phyloP scores from a whole-genome alignment of 2,888 invertebrate genomes.

The Priapulus caudatus region DNA sequence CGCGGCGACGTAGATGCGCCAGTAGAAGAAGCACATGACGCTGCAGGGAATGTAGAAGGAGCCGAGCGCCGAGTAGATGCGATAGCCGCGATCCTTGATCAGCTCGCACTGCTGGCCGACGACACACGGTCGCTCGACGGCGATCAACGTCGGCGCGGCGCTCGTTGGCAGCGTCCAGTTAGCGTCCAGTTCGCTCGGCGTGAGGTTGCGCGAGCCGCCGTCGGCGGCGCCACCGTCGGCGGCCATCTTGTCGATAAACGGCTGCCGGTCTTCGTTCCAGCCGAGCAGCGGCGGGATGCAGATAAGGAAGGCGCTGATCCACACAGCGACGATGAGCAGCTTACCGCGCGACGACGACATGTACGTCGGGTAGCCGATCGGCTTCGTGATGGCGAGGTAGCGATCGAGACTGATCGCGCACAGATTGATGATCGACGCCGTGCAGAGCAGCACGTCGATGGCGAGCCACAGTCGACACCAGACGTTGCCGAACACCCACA shows the following conservation, averaged over 20 bases:
- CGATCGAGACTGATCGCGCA: slow-evolving; percentile 80
- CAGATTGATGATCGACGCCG: slow-evolving; percentile 87
- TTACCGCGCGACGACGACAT: slow-evolving; percentile 70
- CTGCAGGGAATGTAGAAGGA: slow-evolving; percentile 96
- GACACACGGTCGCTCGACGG: slow-evolving; percentile 22
- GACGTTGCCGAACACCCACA: slow-evolving; percentile 91
- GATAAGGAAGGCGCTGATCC: slow-evolving; percentile 89
- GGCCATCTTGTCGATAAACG: neutral
- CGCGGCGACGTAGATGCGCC: slow-evolving; percentile 89
- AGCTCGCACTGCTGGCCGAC: slow-evolving; percentile 63
- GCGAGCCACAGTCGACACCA: slow-evolving; percentile 97
- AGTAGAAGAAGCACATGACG: slow-evolving; percentile 95
- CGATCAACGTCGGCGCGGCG: slow-evolving; percentile 10
- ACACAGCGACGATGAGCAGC: slow-evolving; percentile 73
- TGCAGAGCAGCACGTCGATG: slow-evolving; percentile 97
- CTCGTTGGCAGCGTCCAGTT: slow-evolving; percentile 22
- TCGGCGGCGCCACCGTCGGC: slow-evolving; percentile 7
- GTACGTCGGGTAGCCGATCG: slow-evolving; percentile 83
- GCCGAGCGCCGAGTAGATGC: slow-evolving; percentile 91
- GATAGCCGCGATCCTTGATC: slow-evolving; percentile 86
- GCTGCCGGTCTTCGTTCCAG: slow-evolving; percentile 60
- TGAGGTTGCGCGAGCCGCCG: slow-evolving; percentile 11
- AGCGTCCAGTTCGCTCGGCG: slow-evolving; percentile 18
- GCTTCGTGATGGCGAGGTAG: slow-evolving; percentile 90
- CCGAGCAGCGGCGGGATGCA: slow-evolving; percentile 91